A percentile compares a stretch with the other conserved stretches of the same genome.
Conservation (phyloP, 2,797 vertebrate species). For the Labroides dimidiatus region DNA sequence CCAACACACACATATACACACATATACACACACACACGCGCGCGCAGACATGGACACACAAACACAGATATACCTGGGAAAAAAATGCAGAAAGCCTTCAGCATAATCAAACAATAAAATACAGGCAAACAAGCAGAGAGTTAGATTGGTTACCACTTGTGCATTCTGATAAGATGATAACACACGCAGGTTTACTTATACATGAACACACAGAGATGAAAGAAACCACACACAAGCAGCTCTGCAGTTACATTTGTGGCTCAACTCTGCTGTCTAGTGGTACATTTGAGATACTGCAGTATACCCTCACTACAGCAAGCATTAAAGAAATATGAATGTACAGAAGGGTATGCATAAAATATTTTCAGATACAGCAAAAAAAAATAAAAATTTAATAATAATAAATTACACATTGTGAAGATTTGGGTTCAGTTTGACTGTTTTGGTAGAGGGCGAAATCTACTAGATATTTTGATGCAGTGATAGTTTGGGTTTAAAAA, state of each 20-base stretch:
- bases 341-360: too few species aligned
- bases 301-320: not conserved
- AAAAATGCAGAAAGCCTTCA: constrained; percentile 47
- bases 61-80: constrained; percentile 1
- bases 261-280: constrained; percentile 67
- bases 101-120: constrained; percentile 57
- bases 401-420: too few species aligned
- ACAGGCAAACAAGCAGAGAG: constrained; percentile 20
- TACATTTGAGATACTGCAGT: constrained; percentile 17
- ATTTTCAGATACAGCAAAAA: too few species aligned
- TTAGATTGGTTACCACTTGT: constrained; percentile 37
- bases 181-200: constrained; percentile 25
- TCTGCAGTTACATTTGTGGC: constrained; percentile 46
- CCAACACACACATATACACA: constrained; percentile 56
- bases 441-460: too few species aligned
- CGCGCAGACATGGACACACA: constrained; percentile 18
- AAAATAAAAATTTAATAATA: too few species aligned
- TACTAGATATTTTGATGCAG: too few species aligned
- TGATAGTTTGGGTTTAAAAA: too few species aligned
- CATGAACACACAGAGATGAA: constrained; percentile 7
- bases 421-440: too few species aligned
- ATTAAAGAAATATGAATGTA: not conserved
- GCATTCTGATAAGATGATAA: constrained; percentile 42
- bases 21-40: constrained; percentile 32
- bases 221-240: constrained; percentile 1